These are phyloP conservation scores for Paramormyrops kingsleyae DNA, from an alignment of 2,113 vertebrate genomes.

Conservation along the genomic window DNA sequence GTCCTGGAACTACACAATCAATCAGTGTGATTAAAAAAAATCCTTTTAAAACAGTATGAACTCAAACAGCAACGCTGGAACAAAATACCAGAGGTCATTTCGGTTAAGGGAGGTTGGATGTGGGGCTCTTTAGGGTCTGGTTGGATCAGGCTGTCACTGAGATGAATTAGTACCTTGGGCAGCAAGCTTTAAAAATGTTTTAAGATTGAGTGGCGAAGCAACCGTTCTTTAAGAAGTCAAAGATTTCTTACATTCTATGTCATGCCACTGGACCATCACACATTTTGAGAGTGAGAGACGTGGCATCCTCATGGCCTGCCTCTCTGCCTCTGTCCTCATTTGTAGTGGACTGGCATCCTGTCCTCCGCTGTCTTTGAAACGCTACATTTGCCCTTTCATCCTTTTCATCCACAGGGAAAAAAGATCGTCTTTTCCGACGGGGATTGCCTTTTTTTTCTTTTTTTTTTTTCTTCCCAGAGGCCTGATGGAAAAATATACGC, in stretches of 20 bases:
- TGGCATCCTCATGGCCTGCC: slow-evolving; percentile 10
- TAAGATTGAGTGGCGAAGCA: not conserved
- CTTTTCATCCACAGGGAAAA: not conserved
- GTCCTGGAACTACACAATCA: not conserved
- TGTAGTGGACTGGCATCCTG: slow-evolving; percentile 30
- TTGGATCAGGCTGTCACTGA: not conserved
- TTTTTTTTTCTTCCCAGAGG: not conserved
- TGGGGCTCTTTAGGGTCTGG: not conserved
- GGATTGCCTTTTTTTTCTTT: too few relatives aligned
- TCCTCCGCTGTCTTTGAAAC: slow-evolving; percentile 23
- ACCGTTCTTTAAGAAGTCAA: not conserved
- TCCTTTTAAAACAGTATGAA: not conserved
- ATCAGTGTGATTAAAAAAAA: not conserved
- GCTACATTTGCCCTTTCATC: not conserved
- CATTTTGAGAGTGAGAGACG: not conserved
- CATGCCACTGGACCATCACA: not conserved
- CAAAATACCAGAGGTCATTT: not conserved
- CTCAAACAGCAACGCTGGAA: not conserved
- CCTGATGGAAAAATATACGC: not conserved
- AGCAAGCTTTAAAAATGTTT: not conserved
- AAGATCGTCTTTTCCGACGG: not conserved
- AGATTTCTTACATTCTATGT: not conserved
- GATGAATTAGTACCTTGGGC: not conserved
- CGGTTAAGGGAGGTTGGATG: not conserved
- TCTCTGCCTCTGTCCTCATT: slow-evolving; percentile 39